Base-by-base conservation (phyloP, 2,797 vertebrate species). In the Gastrophryne carolinensis region DNA sequence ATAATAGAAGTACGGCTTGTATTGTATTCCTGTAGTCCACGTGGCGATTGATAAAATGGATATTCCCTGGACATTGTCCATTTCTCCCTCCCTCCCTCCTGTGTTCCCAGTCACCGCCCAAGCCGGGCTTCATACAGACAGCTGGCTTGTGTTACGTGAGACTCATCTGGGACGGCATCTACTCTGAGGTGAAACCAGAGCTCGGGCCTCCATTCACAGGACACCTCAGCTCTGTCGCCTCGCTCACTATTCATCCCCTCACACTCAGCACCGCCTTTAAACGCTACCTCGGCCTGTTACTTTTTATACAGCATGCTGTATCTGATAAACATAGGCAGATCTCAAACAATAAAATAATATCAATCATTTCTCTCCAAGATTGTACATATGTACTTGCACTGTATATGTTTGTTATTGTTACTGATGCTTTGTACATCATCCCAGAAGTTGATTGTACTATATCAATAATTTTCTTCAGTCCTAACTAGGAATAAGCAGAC, bases 141-240 rank as follows among this genome's bases (percentile, higher is more conserved):
- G 83, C 82, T 64, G 77, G 73, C 79, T 83, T 81, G 83, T 82
- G 85, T 82, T 82, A 82, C 54, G 72, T 81, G 75, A 77, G 80
- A 72, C 74, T 58, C 41, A 57, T 35, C 35, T 17, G 35, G 47
- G 71, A 53, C 15, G 34, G 50, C 53, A 54, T 72, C 60, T 57
- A 47, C 41, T 57, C 52, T 72, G 68, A 65, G 49, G 61, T 72
- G 75, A 72, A 78, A 72, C 29, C 34, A 47, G 52, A 77, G 34
- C 52, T 66, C 41, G n/a, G 21, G n/a, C 39, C 35, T 15, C 24
- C 29, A 64, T 30, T 47, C 47, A 30, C 62, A 2, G 24, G 56
- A 35, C 15, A 11, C 30, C 23, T 30, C 27, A 15, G 54, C 54
- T 75, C 57, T 34, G 49, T 37, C 24, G 4, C 23, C 58, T 74